A percentile compares a stretch with the other conserved stretches of the same genome.
Conservation (phyloP, 2,888 invertebrate species). For the Caradrina kadenii region DNA sequence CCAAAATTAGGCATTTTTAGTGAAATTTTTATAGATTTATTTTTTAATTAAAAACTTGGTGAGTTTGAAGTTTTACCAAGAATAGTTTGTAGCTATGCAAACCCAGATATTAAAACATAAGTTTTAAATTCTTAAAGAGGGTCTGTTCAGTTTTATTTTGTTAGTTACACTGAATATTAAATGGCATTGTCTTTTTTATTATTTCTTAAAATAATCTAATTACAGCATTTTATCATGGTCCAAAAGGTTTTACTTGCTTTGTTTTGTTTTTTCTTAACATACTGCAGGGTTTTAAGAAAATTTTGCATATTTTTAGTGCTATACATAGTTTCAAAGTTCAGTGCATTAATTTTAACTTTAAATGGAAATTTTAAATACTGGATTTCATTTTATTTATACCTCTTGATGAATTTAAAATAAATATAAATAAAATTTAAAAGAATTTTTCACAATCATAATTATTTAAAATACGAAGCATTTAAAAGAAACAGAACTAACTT, state of each 20-base stretch:
- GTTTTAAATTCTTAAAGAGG: neutral
- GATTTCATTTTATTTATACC: constrained; percentile 8
- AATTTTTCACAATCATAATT: constrained; percentile 2
- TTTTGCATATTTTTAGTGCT: constrained; percentile 5
- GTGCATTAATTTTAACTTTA: constrained; percentile 10
- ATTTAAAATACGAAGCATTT: constrained; percentile 32
- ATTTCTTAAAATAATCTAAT: constrained; percentile 5
- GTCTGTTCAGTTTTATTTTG: neutral
- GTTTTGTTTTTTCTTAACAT: constrained; percentile 5
- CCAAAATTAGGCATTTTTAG: constrained; percentile 18
- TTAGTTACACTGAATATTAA: neutral
- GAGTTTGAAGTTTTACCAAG: constrained; percentile 2
- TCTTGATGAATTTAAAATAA: constrained; percentile 16
- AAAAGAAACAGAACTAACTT: constrained; percentile 21
- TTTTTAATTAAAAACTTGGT: neutral
- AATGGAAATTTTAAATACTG: neutral
- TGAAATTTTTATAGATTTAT: constrained; percentile 3
- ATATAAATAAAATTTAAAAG: constrained; percentile 11
- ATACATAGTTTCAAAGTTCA: constrained; percentile 4
- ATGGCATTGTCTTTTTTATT: neutral
- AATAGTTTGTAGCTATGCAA: neutral
- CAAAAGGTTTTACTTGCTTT: constrained; percentile 22
- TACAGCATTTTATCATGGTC: constrained; percentile 17
- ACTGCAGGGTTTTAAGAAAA: constrained; percentile 12
- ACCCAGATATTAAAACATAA: neutral